phyloP scores from a whole-genome alignment of 1,140 invertebrate genomes.

The Drosophila littoralis region DNA sequence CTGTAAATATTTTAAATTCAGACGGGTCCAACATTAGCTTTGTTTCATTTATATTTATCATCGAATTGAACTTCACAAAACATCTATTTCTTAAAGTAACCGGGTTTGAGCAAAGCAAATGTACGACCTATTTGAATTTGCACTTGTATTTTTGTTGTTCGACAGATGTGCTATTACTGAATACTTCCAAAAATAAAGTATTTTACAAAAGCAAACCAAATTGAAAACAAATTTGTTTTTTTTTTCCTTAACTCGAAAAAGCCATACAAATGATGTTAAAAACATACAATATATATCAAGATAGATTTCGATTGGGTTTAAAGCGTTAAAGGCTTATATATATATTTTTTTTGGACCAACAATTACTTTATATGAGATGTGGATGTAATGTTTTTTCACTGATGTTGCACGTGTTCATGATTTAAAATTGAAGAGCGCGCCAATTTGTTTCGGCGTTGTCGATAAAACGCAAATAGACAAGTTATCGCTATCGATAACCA shows the following conservation, averaged over 20 bases:
- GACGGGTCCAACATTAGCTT: neutral
- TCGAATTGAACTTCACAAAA: neutral
- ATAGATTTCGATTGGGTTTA: too few species aligned
- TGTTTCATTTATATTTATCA: neutral
- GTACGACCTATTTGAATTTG: slow-evolving; percentile 1
- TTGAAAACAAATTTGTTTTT: slow-evolving; percentile 2
- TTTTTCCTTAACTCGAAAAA: neutral
- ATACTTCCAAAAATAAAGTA: slow-evolving; percentile 27
- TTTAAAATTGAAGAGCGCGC: too few species aligned
- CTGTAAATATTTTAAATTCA: neutral
- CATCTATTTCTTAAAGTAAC: neutral
- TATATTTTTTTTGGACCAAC: too few species aligned
- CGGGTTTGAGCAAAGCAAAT: neutral
- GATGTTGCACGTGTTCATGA: too few species aligned
- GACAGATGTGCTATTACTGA: neutral
- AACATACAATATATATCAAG: too few species aligned
- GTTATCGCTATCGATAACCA: too few species aligned
- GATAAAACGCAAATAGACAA: too few species aligned
- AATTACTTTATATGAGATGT: too few species aligned
- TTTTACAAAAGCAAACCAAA: neutral
- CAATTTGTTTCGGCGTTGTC: too few species aligned
- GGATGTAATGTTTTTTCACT: too few species aligned
- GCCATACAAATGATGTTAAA: too few species aligned
- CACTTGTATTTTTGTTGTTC: slow-evolving; percentile 11
- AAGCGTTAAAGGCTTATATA: too few species aligned